Evolutionary conservation across 1,140 invertebrate species (phyloP).

Genomic region (Tetramorium parvispinum): DNA sequence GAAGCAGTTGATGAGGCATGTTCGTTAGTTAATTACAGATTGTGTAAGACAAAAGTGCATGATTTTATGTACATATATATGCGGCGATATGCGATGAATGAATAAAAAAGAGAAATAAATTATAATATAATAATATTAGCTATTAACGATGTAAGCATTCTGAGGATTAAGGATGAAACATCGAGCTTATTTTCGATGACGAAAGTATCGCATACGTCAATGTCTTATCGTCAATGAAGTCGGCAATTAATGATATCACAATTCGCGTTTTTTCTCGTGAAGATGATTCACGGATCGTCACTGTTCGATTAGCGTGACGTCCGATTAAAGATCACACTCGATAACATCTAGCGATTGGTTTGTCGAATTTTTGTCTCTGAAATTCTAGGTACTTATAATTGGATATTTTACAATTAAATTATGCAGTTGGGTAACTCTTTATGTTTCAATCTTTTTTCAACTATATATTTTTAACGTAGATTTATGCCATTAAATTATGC

Average conservation of each 20-base stretch:
- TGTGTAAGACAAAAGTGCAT: background rate
- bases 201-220: slow-evolving; percentile 6
- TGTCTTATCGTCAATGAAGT: slow-evolving; percentile 24
- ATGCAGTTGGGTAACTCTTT: background rate
- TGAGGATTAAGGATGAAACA: slow-evolving; percentile 40
- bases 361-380: slow-evolving; percentile 37
- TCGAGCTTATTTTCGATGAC: slow-evolving; percentile 36
- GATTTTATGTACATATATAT: slow-evolving; percentile 23
- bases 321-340: slow-evolving; percentile 63
- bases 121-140: slow-evolving; percentile 47
- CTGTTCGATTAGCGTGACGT: slow-evolving; percentile 18
- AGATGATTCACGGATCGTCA: slow-evolving; percentile 28
- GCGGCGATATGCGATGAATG: slow-evolving; percentile 57
- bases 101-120: slow-evolving; percentile 33
- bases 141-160: slow-evolving; percentile 55
- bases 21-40: slow-evolving; percentile 39
- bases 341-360: slow-evolving; percentile 47
- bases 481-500: background rate
- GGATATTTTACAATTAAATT: background rate
- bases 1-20: background rate
- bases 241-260: slow-evolving; percentile 40
- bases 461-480: background rate
- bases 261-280: slow-evolving; percentile 46
- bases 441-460: background rate
- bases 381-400: background rate